Conservation (phyloP, 2,113 vertebrate species). For the Trichechus manatus region DNA sequence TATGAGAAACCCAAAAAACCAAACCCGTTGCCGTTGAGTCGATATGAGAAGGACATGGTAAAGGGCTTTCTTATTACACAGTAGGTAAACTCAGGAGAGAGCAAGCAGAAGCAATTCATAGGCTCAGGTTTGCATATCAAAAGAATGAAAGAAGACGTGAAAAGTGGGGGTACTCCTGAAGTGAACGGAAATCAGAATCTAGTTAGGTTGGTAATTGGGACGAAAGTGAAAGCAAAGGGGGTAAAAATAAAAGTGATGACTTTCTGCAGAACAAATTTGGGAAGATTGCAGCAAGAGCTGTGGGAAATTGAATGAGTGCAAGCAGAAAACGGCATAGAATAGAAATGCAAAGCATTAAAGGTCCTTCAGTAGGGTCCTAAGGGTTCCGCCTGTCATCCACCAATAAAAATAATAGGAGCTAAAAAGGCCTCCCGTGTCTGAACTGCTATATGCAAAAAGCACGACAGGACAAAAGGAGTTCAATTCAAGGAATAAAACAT, state of each 20-base stretch:
- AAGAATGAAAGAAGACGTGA: slow-evolving; percentile 52
- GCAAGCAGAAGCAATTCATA: slow-evolving; percentile 55
- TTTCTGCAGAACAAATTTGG: slow-evolving; percentile 74
- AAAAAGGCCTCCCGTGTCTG: slow-evolving; percentile 48
- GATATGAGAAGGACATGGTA: slow-evolving; percentile 51
- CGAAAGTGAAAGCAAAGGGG: slow-evolving; percentile 71
- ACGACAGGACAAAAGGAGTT: slow-evolving; percentile 39
- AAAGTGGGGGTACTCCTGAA: slow-evolving; percentile 45
- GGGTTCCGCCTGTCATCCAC: slow-evolving; percentile 61
- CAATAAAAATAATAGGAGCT: slow-evolving; percentile 65
- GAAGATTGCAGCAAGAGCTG: slow-evolving; percentile 70
- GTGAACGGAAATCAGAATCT: slow-evolving; percentile 60
- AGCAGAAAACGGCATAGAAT: slow-evolving; percentile 6
- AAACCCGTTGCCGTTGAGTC: no score
- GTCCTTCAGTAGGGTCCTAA: slow-evolving; percentile 72
- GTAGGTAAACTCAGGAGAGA: slow-evolving; percentile 31
- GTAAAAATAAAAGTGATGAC: slow-evolving; percentile 75
- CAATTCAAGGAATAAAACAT: slow-evolving; percentile 58
- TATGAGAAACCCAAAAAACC: slow-evolving; percentile 9
- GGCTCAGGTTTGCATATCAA: slow-evolving; percentile 71
- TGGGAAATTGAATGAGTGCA: slow-evolving; percentile 71
- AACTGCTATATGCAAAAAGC: slow-evolving; percentile 67
- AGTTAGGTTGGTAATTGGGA: slow-evolving; percentile 62
- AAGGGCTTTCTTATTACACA: slow-evolving; percentile 66
- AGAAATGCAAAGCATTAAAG: slow-evolving; percentile 56